phyloP scores from a whole-genome alignment of 2,113 vertebrate genomes.

The Forbesichthys papilliferus region DNA sequence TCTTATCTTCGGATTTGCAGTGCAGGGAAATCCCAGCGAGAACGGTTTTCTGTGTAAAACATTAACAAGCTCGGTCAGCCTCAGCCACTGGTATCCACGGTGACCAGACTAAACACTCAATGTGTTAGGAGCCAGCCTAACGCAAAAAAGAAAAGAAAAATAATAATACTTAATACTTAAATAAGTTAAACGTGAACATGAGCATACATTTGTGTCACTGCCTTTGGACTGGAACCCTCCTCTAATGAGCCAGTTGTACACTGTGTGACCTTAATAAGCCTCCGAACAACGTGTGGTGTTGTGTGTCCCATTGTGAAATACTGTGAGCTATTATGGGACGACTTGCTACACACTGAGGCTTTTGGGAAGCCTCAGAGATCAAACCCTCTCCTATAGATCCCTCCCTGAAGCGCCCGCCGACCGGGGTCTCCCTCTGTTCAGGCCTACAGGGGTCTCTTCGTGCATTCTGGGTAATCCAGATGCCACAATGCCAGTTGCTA shows the following conservation, averaged over 20 bases:
- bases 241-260: neutral
- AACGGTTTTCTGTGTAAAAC: constrained; percentile 51
- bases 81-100: constrained; percentile 41
- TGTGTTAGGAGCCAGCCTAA: neutral
- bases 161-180: neutral
- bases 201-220: neutral
- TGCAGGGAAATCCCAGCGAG: constrained; percentile 43
- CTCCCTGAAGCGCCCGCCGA: constrained; percentile 30
- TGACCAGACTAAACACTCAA: constrained; percentile 51
- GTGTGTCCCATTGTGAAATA: neutral
- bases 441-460: constrained; percentile 46
- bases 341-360: constrained; percentile 25
- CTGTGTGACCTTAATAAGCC: neutral
- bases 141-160: neutral
- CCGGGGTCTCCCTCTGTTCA: constrained; percentile 32
- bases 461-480: constrained; percentile 67
- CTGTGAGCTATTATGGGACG: too few relatives aligned
- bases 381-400: constrained; percentile 37
- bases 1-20: constrained; percentile 60
- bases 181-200: neutral
- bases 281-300: neutral
- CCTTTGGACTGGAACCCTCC: neutral
- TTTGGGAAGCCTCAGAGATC: constrained; percentile 35
- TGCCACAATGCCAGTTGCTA: constrained; percentile 69
- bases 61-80: constrained; percentile 64